These are phyloP conservation scores for Pammene aurita DNA, from an alignment of 2,888 invertebrate species.

Conservation along the genomic window DNA sequence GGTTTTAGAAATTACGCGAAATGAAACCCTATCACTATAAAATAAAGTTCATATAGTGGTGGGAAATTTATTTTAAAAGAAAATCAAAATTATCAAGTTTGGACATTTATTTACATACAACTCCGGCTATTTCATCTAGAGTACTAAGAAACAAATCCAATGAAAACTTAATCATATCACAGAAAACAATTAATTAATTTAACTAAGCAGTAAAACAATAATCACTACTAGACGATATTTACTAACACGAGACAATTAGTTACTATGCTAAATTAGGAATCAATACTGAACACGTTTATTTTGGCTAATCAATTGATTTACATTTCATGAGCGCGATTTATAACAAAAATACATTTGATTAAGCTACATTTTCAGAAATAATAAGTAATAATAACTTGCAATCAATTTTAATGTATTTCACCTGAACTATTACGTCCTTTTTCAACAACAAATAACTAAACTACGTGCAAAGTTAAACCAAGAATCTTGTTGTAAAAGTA, in stretches of 20 bases:
- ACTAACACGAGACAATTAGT: conserved; percentile 43
- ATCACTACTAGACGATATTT: conserved; percentile 44
- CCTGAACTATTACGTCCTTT: background rate
- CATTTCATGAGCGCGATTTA: conserved; percentile 44
- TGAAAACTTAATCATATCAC: conserved; percentile 74
- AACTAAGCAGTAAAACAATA: conserved; percentile 42
- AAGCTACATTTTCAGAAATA: conserved; percentile 5
- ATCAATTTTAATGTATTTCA: conserved; percentile 10
- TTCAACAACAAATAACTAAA: background rate
- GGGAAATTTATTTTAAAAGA: background rate
- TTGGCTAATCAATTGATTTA: conserved; percentile 61
- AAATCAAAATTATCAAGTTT: conserved; percentile 55
- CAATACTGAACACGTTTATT: conserved; percentile 68
- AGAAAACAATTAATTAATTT: conserved; percentile 67
- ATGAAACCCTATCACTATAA: too few relatives aligned
- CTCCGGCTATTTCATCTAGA: conserved; percentile 58
- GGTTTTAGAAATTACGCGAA: background rate
- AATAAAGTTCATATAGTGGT: too few relatives aligned
- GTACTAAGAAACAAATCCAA: conserved; percentile 57
- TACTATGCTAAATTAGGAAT: conserved; percentile 54
- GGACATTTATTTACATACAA: conserved; percentile 71
- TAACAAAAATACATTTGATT: conserved; percentile 44
- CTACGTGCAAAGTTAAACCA: background rate
- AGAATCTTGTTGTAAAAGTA: too few relatives aligned
- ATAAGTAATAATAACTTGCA: background rate